Evolutionary conservation across 2,797 vertebrate species (phyloP), one percentile per base, ranked within the genome.

Genomic region (Remorina albescens): DNA sequence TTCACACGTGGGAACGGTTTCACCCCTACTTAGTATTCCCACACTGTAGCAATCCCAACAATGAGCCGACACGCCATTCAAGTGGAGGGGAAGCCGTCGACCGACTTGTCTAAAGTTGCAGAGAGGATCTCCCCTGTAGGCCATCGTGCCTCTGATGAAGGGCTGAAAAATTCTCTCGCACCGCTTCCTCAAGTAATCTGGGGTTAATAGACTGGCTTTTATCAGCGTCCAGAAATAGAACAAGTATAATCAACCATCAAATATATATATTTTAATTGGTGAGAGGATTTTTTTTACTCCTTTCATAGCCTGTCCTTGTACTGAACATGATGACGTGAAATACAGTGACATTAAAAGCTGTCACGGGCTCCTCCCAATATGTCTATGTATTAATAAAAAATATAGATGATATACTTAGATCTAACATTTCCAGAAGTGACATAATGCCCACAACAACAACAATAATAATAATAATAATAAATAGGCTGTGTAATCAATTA

Each of bases 1-100:
- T 91, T 78, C 83, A 91, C 91, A 93, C 92, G 87, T 92, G 92
- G 90, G 92, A 94, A 92, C 84, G 82, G 90, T 89, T 92, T 91
- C 80, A 71, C 80, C 74, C 89, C 89, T 90, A 76, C 77, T 94
- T 93, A 88, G 87, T 89, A 93, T 94, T 91, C 91, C 91, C 90
- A 78, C 88, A 87, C 86, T 91, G 91, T 91, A 86, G 83, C 83
- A 74, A 78, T 88, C 74, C 86, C 85, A 92, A 93, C 90, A 93
- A 94, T 91, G 88, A 91, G 66, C 79, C 84, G 86, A 86, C 88
- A 80, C 88, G 87, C 86, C 87, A 92, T 93, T 94, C 91, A 93
- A 60, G 82, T 39, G 79, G 66, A 84, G 81, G 84, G 82, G 84
- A 87, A 87, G 74, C 74, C 76, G 51, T 82, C 79, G 85, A 88